Evolutionary conservation across 2,888 invertebrate genomes (phyloP).

Genomic region (Stenchaetothrips biformis): DNA sequence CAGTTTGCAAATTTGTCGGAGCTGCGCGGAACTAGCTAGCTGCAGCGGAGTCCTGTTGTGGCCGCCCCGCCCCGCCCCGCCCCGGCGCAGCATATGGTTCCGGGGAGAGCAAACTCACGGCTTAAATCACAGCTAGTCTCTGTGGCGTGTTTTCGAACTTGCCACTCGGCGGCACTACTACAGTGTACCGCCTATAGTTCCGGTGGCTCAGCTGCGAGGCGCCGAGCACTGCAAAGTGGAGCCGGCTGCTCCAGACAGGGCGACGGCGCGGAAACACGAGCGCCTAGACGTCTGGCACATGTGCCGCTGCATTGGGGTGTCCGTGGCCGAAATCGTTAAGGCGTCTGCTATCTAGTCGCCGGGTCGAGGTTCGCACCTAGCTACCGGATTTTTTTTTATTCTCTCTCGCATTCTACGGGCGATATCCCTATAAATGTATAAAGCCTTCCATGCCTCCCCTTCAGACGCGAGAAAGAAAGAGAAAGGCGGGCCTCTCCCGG

Average conservation of each 20-base stretch:
- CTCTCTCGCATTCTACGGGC: too few species aligned
- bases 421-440: too few species aligned
- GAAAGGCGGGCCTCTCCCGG: too few species aligned
- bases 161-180: not conserved
- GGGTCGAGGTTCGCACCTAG: too few species aligned
- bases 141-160: slow-evolving; percentile 1
- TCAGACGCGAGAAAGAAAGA: not conserved
- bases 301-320: not conserved
- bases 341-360: too few species aligned
- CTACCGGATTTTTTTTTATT: too few species aligned
- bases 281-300: not conserved
- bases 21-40: not conserved
- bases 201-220: not conserved
- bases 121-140: slow-evolving; percentile 1
- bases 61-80: not conserved
- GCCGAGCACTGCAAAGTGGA: not conserved
- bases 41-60: not conserved
- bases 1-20: too few species aligned
- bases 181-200: not conserved
- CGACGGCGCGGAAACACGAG: not conserved
- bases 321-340: too few species aligned
- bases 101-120: slow-evolving; percentile 6
- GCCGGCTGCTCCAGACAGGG: not conserved
- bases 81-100: not conserved
- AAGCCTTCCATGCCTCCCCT: not conserved